Evolutionary conservation across 2,888 invertebrate species (phyloP), one percentile per base, ranked within the genome.

Genomic region (Drosophila rubida): DNA sequence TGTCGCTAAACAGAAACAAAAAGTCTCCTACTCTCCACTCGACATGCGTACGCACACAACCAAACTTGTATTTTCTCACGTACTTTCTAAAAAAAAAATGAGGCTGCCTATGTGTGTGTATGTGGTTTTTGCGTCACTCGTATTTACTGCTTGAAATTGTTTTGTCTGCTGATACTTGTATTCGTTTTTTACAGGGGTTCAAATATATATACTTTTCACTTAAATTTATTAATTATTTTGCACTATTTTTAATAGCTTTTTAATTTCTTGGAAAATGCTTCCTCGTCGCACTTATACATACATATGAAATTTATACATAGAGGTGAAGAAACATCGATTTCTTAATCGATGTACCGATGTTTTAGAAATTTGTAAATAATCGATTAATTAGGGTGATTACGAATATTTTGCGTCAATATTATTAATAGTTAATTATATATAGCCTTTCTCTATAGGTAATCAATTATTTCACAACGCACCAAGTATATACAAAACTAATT

Each of bases 1-100:
- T 78, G 78, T 78, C 73, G 78, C 80, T 59, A 69, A 75, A 76
- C 70, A 75, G 79, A 79, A 79, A 79, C 75, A 69, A 69, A 70
- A 70, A 66, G 74, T 86, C 69, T 78, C 75, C 59, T 65, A 79
- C 71, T 79, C 80, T 80, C 78, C 78, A 77, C 77, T 69, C 73
- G 44, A 63, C 77, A 80, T 70, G 62, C 69, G 80, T 67, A 83
- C 87, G 49, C 84, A 82, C 87, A 83, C 82, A 77, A 79, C 48
- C 55, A 69, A 62, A 65, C 68, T 70, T 69, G 76, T 85, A 71
- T 82, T 67, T 85, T 70, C 75, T 74, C 79, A 64, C 87, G 80
- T 85, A 81, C 80, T 80, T 87, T 82, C 79, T 86, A 75, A 75
- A 75, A 74, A 74, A 74, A 72, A 74, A 74, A 65, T 67, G 25